Evolutionary conservation across 1,140 invertebrate species (phyloP).

Genomic region (Drosophila athabasca): DNA sequence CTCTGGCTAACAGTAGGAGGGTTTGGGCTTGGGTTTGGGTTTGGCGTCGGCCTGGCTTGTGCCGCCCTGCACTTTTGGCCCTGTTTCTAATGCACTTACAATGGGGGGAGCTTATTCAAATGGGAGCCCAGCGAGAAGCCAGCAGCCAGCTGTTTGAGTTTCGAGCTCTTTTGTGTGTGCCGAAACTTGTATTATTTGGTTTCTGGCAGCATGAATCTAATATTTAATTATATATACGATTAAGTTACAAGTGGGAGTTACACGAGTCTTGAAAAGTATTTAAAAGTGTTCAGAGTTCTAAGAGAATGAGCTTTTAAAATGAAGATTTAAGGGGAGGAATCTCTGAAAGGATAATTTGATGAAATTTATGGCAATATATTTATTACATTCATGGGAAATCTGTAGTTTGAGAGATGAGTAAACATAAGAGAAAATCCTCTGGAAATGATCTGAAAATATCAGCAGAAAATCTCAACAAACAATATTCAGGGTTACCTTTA

Average conservation of each 20-base stretch:
- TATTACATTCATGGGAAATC: neutral
- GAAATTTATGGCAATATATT: neutral
- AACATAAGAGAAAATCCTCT: neutral
- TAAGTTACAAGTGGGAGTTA: no score
- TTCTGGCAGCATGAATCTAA: no score
- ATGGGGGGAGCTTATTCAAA: conserved; percentile 6
- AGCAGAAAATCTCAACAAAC: neutral
- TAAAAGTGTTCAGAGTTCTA: neutral
- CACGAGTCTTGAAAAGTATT: neutral
- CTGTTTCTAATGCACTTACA: conserved; percentile 44
- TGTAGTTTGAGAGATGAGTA: no score
- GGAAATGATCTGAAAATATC: conserved; percentile 17
- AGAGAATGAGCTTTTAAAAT: no score
- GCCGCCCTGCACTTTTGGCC: conserved; percentile 25
- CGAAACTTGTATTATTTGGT: no score
- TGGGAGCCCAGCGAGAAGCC: neutral
- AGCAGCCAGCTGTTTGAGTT: neutral
- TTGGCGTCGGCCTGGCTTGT: conserved; percentile 44
- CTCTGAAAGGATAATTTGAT: no score
- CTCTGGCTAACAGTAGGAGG: conserved; percentile 8
- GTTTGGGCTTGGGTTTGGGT: conserved; percentile 9
- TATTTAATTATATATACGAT: no score
- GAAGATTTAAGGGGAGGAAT: no score
- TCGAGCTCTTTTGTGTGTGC: no score
- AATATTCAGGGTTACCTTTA: neutral